Base-by-base conservation (phyloP, 2,888 invertebrate genomes). In the Cheilosia soror region DNA sequence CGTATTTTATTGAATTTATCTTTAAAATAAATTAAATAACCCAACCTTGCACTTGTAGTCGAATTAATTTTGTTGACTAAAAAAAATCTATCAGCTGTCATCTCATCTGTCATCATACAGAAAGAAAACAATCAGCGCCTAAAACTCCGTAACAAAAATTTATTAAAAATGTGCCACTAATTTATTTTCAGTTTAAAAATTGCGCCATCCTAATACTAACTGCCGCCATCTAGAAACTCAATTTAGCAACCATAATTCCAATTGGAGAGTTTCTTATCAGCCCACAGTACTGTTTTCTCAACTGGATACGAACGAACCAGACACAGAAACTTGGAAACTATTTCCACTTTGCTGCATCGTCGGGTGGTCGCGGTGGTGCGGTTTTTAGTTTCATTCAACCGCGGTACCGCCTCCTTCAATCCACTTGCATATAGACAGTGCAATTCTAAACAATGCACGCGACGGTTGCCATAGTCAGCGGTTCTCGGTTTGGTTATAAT, bases 401-500 rank as follows among this genome's bases (percentile, higher is more conserved):
- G 33, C 63, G 25, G 40, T 33, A 71, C 73, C 57, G 49, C 29
- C 63, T 49, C 51, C 60, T 42, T 33, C 33, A 51, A 44, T 65
- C 49, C 60, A 25, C 13, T 51, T 27, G 51, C 11, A 40, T 76
- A 4, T 5, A 49, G 27, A 37, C 27, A 85, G 85, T 85, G 72
- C 76, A 77, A 25, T 72, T 20, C 57, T 7, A 57, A 62, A 68
- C 77, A 72, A 85, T 85, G 85, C 85, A 85, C 62, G 29, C 76
- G 76, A 77, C 85, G 81, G 81, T 85, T 47, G 15, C 33, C 33
- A 53, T 62, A 65, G 71, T 25, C 44, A 49, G 65, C 44, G n/a
- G 15, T 33, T 20, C 33, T 53, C 65, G 51, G 51, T 44, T 65
- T 60, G 25, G 29, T 53, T 66, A 53, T 29, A 44, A 40, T n/a